A percentile compares a stretch with the other conserved stretches of the same genome.
Conservation (phyloP, 2,113 vertebrate genomes). For the Cygnus buccinator region DNA sequence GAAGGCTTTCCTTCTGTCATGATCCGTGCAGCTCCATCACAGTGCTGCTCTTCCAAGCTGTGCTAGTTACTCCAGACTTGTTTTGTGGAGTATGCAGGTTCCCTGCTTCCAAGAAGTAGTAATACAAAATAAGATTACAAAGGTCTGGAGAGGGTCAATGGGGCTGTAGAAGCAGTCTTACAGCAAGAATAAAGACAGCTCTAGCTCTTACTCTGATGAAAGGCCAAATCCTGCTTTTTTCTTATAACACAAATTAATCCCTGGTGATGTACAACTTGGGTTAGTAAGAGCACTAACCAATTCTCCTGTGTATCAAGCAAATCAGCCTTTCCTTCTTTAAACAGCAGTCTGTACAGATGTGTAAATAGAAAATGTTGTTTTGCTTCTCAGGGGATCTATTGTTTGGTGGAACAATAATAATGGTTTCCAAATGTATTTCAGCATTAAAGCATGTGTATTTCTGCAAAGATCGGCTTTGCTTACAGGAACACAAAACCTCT, state of each 20-base stretch:
- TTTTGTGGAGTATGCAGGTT: not conserved
- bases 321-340: not conserved
- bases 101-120: not conserved
- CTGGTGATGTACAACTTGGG: not conserved
- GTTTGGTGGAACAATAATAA: not conserved
- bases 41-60: not conserved
- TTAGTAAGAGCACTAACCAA: not conserved
- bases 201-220: not conserved
- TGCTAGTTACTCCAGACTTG: not conserved
- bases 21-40: not conserved
- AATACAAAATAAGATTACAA: not conserved
- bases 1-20: not conserved
- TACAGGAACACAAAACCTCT: slow-evolving; percentile 15
- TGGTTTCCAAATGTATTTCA: not conserved
- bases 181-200: not conserved
- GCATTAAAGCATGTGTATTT: not conserved
- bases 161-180: not conserved
- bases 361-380: not conserved
- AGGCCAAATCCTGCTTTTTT: not conserved
- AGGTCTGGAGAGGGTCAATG: not conserved
- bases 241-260: not conserved
- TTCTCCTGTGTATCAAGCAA: not conserved
- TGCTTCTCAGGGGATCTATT: not conserved
- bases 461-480: not conserved
- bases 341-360: not conserved